Conservation (phyloP, 2,888 invertebrate species). For the Pollenia labialis region DNA sequence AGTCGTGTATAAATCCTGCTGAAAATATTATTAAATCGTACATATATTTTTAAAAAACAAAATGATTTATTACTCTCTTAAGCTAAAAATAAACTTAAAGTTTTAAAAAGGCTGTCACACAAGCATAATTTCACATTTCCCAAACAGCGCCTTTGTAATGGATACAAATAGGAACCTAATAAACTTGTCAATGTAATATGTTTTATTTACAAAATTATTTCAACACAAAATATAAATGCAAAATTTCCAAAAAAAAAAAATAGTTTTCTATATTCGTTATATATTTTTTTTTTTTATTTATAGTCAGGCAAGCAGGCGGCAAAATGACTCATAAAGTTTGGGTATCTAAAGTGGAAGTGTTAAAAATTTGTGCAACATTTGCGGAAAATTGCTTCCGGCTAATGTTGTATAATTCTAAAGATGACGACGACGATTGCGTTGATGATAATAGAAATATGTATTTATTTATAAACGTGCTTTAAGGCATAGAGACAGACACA, state of each 20-base stretch:
- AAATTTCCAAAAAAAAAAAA: slow-evolving; percentile 51
- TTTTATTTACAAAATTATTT: slow-evolving; percentile 35
- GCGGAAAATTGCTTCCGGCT: slow-evolving; percentile 75
- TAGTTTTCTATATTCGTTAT: slow-evolving; percentile 44
- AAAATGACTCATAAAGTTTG: not conserved
- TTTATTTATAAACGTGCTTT: slow-evolving; percentile 40
- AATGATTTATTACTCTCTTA: slow-evolving; percentile 45
- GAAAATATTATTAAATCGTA: too few relatives aligned
- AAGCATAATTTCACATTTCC: not conserved
- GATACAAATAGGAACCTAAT: slow-evolving; percentile 43
- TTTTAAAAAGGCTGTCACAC: slow-evolving; percentile 13
- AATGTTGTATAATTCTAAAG: slow-evolving; percentile 63
- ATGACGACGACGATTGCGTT: slow-evolving; percentile 57
- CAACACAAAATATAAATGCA: slow-evolving; percentile 56
- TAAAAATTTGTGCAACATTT: slow-evolving; percentile 73
- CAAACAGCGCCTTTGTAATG: slow-evolving; percentile 1
- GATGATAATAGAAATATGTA: slow-evolving; percentile 59
- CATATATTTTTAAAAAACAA: not conserved
- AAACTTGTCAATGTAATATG: slow-evolving; percentile 70
- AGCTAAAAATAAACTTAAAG: not conserved
- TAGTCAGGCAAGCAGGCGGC: not conserved
- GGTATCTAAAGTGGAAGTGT: slow-evolving; percentile 61
- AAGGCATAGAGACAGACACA: slow-evolving; percentile 13
- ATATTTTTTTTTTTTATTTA: slow-evolving; percentile 9
- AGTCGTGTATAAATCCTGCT: too few relatives aligned